A percentile compares a stretch with the other conserved stretches of the same genome.
Evolutionary conservation across 2,888 invertebrate genomes (phyloP).

Genomic region (Tholera decimalis): DNA sequence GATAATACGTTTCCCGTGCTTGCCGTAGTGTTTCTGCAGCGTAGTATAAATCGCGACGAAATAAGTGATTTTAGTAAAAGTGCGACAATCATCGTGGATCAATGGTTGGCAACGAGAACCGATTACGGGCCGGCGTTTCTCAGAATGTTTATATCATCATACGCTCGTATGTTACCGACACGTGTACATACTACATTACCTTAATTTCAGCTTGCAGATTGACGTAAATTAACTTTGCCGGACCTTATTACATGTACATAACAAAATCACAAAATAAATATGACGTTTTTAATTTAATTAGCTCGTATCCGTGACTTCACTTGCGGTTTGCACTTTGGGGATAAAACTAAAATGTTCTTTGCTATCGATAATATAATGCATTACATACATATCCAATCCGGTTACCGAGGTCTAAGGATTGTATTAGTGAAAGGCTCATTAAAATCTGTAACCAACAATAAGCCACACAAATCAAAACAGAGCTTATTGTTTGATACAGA

Average conservation of each 20-base stretch:
- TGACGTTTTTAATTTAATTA: conserved; percentile 53
- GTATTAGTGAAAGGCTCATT: conserved; percentile 63
- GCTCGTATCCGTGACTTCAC: conserved; percentile 26
- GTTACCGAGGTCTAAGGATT: conserved; percentile 55
- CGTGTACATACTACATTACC: conserved; percentile 53
- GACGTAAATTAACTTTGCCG: conserved; percentile 45
- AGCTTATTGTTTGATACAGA: too few species aligned
- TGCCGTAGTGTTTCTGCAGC: conserved; percentile 33
- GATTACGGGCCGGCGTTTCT: conserved; percentile 63
- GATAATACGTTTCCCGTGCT: conserved; percentile 50
- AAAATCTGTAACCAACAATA: conserved; percentile 47
- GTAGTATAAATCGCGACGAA: conserved; percentile 31
- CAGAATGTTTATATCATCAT: conserved; percentile 61
- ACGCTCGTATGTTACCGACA: conserved; percentile 55
- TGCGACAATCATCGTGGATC: conserved; percentile 61
- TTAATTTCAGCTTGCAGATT: conserved; percentile 55
- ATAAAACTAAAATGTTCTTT: conserved; percentile 56
- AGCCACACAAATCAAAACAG: too few species aligned
- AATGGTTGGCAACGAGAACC: conserved; percentile 48
- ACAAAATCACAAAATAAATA: conserved; percentile 28
- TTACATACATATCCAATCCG: conserved; percentile 53
- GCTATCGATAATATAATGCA: conserved; percentile 48
- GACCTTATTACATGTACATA: conserved; percentile 48
- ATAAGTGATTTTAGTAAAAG: conserved; percentile 66
- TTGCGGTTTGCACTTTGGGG: conserved; percentile 48